These are phyloP conservation scores for Eurois occulta DNA, from an alignment of 2,888 invertebrate species.

Conservation along the genomic window DNA sequence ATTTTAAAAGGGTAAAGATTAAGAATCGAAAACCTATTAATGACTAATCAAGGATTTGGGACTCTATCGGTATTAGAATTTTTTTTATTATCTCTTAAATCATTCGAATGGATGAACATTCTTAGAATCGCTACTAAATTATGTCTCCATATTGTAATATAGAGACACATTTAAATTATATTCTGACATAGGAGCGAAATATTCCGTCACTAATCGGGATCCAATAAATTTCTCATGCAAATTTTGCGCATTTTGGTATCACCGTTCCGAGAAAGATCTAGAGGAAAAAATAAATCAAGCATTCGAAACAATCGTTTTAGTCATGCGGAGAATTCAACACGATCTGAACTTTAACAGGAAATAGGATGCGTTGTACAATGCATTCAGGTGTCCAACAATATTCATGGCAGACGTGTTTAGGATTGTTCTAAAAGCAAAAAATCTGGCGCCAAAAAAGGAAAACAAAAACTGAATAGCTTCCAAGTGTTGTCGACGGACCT, in stretches of 20 bases:
- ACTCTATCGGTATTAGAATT: conserved; percentile 75
- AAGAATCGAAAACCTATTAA: conserved; percentile 83
- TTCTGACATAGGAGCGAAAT: conserved; percentile 82
- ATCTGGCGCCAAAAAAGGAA: conserved; percentile 73
- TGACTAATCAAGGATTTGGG: conserved; percentile 83
- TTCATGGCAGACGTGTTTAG: conserved; percentile 76
- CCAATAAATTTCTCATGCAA: conserved; percentile 86
- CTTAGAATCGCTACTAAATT: conserved; percentile 81
- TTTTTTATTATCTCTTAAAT: conserved; percentile 84
- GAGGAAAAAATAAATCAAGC: conserved; percentile 71
- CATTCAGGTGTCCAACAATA: conserved; percentile 83
- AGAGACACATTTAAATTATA: conserved; percentile 83
- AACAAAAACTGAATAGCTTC: conserved; percentile 70
- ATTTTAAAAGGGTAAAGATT: conserved; percentile 75
- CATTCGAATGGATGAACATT: conserved; percentile 79
- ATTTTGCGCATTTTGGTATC: conserved; percentile 79
- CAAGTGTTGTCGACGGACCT: conserved; percentile 57
- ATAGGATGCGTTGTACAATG: conserved; percentile 83
- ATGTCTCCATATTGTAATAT: conserved; percentile 80
- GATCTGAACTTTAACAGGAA: conserved; percentile 80
- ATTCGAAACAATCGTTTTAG: conserved; percentile 74
- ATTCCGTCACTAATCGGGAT: conserved; percentile 77
- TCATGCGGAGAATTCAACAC: conserved; percentile 80
- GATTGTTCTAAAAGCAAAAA: conserved; percentile 75
- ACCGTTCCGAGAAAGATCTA: conserved; percentile 77